These are phyloP conservation scores for Ovibos moschatus DNA, from an alignment of 2,113 vertebrate genomes.

Conservation along the genomic window DNA sequence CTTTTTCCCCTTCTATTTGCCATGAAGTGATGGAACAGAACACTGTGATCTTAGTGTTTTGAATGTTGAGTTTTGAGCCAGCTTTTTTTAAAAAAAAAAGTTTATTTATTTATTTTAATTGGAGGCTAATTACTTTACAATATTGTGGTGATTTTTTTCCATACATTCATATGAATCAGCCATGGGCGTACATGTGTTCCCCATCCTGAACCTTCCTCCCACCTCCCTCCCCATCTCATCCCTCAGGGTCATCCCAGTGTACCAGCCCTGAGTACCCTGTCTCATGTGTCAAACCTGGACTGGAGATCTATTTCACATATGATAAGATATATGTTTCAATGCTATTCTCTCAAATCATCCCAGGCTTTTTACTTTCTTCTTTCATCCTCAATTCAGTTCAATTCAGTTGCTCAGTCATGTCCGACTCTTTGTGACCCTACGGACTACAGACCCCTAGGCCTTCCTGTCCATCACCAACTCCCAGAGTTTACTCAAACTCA, in stretches of 20 bases:
- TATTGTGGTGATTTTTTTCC: not conserved
- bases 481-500: not conserved
- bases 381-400: not conserved
- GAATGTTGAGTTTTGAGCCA: not conserved
- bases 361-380: not conserved
- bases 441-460: not conserved
- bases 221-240: not conserved
- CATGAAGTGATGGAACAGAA: not conserved
- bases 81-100: not conserved
- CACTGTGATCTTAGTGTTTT: not conserved
- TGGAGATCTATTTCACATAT: not conserved
- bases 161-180: not conserved
- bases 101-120: not conserved
- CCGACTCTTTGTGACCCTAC: fast-evolving
- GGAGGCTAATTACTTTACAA: not conserved
- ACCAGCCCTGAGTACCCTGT: not conserved
- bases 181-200: not conserved
- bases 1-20: not conserved
- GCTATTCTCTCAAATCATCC: not conserved
- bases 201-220: not conserved
- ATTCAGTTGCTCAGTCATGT: not conserved
- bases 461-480: not conserved
- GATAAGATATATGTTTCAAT: not conserved
- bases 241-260: not conserved
- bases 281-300: not conserved